These are phyloP conservation scores for Pleuronectes platessa DNA, from an alignment of 2,113 vertebrate species.

Conservation along the genomic window DNA sequence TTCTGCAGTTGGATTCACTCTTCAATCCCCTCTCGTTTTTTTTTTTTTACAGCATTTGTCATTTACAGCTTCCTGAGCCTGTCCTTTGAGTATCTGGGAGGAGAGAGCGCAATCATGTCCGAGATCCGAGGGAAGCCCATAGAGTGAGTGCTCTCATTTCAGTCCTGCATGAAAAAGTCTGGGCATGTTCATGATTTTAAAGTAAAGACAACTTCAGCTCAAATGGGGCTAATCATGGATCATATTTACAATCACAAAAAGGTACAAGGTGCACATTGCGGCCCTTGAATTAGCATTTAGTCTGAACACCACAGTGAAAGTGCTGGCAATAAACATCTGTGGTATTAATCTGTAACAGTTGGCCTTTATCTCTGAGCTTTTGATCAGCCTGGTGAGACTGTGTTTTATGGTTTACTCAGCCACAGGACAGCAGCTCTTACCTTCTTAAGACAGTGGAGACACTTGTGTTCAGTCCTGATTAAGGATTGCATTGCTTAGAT, in stretches of 20 bases:
- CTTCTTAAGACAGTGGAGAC: slow-evolving; percentile 26
- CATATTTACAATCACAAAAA: slow-evolving; percentile 20
- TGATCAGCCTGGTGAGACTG: slow-evolving; percentile 12
- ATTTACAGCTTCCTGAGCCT: slow-evolving; percentile 98
- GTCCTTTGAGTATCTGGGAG: slow-evolving; percentile 96
- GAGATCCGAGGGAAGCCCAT: slow-evolving; percentile 95
- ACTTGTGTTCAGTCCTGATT: slow-evolving; percentile 27
- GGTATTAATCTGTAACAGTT: slow-evolving; percentile 18
- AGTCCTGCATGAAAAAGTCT: slow-evolving; percentile 2
- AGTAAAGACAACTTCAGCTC: not conserved
- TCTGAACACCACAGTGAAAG: slow-evolving; percentile 11
- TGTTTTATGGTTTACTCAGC: slow-evolving; percentile 36
- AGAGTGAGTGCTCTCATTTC: slow-evolving; percentile 80
- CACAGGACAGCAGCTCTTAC: slow-evolving; percentile 24
- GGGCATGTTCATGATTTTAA: not conserved
- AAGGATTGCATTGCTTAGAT: slow-evolving; percentile 13
- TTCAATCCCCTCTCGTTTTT: not conserved
- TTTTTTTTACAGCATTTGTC: slow-evolving; percentile 89
- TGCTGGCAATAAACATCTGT: slow-evolving; percentile 18
- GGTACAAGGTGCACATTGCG: slow-evolving; percentile 7
- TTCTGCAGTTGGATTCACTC: slow-evolving; percentile 7
- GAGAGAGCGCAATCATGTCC: slow-evolving; percentile 96
- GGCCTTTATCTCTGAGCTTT: slow-evolving; percentile 38
- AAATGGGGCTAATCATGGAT: not conserved
- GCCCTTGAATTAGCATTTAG: slow-evolving; percentile 17